A percentile compares a stretch with the other conserved stretches of the same genome.
phyloP scores from a whole-genome alignment of 2,888 invertebrate genomes.

The Phania funesta region DNA sequence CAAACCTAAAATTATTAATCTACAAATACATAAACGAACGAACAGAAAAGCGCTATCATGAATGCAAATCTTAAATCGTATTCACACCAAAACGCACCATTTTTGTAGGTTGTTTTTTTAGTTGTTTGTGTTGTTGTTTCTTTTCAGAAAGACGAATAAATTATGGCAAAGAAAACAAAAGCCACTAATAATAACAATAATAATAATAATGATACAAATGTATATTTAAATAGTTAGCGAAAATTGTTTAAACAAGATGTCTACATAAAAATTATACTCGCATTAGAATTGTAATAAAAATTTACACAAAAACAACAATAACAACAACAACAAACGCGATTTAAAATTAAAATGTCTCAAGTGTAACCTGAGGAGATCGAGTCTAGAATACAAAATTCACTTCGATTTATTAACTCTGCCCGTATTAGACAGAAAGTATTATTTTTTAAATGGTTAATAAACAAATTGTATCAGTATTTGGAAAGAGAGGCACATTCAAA shows the following conservation, averaged over 20 bases:
- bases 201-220: conserved; percentile 29
- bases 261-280: conserved; percentile 46
- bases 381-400: conserved; percentile 62
- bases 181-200: not conserved
- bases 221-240: conserved; percentile 30
- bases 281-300: conserved; percentile 41
- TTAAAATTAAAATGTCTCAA: conserved; percentile 56
- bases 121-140: not conserved
- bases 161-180: conserved; percentile 33
- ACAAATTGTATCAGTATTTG: conserved; percentile 45
- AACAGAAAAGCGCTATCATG: conserved; percentile 50
- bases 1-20: conserved; percentile 28
- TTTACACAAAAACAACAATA: not conserved
- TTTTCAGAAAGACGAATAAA: conserved; percentile 31
- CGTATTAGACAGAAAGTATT: conserved; percentile 35
- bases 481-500: not conserved
- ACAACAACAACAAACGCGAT: not conserved
- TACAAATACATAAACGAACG: conserved; percentile 22
- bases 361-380: conserved; percentile 46
- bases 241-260: conserved; percentile 57
- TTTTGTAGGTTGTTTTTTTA: conserved; percentile 20
- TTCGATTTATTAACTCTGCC: conserved; percentile 43
- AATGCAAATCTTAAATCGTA: conserved; percentile 66
- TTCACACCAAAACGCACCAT: conserved; percentile 63
- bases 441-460: conserved; percentile 51